Percentiles rank a stretch among this genome's conserved stretches.
phyloP scores from a whole-genome alignment of 2,113 vertebrate species.

The Eptatretus burgeri region DNA sequence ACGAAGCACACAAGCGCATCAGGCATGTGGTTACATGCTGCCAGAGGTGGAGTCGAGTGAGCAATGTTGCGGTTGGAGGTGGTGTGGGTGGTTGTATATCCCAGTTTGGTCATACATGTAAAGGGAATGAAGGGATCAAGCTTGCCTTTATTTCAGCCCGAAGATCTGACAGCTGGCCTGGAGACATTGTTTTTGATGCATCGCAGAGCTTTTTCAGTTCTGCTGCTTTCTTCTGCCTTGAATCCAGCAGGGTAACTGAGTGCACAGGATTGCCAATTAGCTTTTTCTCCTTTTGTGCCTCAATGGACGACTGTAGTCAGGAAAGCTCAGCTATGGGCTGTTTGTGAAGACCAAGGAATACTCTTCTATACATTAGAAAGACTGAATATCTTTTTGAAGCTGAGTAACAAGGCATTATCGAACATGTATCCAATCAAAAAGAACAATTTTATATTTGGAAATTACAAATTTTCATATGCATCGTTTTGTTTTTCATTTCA shows the following conservation, averaged over 20 bases:
- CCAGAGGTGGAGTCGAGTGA: not conserved
- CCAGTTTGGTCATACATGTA: not conserved
- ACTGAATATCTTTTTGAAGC: no score
- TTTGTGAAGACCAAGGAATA: no score
- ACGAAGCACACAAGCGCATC: slow-evolving; percentile 1
- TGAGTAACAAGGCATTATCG: no score
- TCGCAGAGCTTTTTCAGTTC: slow-evolving; percentile 31
- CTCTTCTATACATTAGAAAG: no score
- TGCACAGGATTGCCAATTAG: no score
- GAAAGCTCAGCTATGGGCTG: no score
- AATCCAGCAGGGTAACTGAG: slow-evolving; percentile 32
- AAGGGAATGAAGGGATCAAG: not conserved
- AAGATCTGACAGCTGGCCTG: slow-evolving; percentile 30
- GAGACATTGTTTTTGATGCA: slow-evolving; percentile 30
- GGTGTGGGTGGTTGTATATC: not conserved
- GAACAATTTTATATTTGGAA: slow-evolving; percentile 13
- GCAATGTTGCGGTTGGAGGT: not conserved
- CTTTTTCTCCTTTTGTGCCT: no score
- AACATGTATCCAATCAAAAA: slow-evolving; percentile 10
- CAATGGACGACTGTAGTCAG: no score
- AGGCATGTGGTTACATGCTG: slow-evolving; percentile 6
- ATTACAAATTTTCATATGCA: slow-evolving; percentile 8
- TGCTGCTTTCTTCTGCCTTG: slow-evolving; percentile 32
- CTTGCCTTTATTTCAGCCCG: slow-evolving; percentile 32
- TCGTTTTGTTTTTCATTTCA: slow-evolving; percentile 7